Conservation (phyloP, 2,797 vertebrate species). For the Spondyliosoma cantharus region DNA sequence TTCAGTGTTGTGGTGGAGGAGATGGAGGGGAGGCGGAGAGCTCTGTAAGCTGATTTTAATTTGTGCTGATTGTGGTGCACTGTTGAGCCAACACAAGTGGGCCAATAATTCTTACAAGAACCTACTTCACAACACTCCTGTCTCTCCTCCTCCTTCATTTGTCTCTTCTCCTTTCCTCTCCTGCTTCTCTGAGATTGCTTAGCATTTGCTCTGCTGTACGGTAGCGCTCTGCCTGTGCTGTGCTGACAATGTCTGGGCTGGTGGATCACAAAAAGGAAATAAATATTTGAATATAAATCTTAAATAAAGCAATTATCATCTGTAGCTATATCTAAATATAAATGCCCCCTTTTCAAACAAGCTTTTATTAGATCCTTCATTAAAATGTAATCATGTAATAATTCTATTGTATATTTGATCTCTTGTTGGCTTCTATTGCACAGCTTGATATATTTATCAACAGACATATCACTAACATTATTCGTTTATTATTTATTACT, state of each 20-base stretch:
- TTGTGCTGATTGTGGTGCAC: slow-evolving; percentile 52
- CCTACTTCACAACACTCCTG: slow-evolving; percentile 17
- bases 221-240: slow-evolving; percentile 27
- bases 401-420: not conserved
- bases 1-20: slow-evolving; percentile 23
- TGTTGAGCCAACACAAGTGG: slow-evolving; percentile 30
- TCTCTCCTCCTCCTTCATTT: not conserved
- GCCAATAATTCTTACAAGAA: slow-evolving; percentile 22
- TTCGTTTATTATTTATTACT: no score
- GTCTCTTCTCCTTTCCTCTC: not conserved
- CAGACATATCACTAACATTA: not conserved
- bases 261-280: not conserved
- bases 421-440: not conserved
- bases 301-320: not conserved
- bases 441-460: not conserved
- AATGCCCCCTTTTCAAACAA: not conserved
- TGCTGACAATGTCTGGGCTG: slow-evolving; percentile 24
- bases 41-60: slow-evolving; percentile 66
- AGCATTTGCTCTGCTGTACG: slow-evolving; percentile 18
- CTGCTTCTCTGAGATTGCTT: slow-evolving; percentile 13
- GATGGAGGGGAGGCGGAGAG: slow-evolving; percentile 11
- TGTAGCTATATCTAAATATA: not conserved
- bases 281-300: not conserved
- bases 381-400: not conserved
- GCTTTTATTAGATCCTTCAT: not conserved